Percentiles rank a stretch among this genome's conserved stretches.
Conservation (phyloP, 2,113 vertebrate genomes). For the Semnornis frantzii region DNA sequence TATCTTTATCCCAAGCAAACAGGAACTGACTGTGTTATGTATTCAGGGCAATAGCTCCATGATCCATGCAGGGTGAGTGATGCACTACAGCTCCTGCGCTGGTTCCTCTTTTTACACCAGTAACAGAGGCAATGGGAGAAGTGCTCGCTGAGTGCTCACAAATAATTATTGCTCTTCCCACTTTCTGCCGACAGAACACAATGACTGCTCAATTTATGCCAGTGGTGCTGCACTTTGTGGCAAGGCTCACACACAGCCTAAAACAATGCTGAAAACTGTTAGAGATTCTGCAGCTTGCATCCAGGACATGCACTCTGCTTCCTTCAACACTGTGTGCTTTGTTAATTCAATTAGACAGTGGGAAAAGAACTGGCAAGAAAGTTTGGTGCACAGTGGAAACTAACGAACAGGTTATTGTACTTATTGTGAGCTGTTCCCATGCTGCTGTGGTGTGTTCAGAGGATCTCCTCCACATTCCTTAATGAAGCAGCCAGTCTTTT, state of each 20-base stretch:
- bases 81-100: not conserved
- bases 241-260: not conserved
- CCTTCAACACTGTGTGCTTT: not conserved
- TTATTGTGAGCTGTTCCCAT: not conserved
- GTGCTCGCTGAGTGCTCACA: not conserved
- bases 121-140: not conserved
- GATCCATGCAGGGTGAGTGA: not conserved
- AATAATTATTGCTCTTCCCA: not conserved
- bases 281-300: not conserved
- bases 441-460: not conserved
- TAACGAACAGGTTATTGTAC: not conserved
- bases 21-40: not conserved
- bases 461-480: not conserved
- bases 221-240: not conserved
- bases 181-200: not conserved
- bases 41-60: not conserved
- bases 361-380: not conserved
- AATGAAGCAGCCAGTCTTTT: not conserved
- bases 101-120: not conserved
- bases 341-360: not conserved
- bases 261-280: not conserved
- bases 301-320: not conserved
- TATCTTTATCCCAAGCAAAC: conserved; percentile 49
- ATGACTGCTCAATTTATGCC: not conserved
- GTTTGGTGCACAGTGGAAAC: not conserved